Evolutionary conservation across 2,113 vertebrate species (phyloP), one percentile per base, ranked within the genome.

Genomic region (Gymnogyps californianus): DNA sequence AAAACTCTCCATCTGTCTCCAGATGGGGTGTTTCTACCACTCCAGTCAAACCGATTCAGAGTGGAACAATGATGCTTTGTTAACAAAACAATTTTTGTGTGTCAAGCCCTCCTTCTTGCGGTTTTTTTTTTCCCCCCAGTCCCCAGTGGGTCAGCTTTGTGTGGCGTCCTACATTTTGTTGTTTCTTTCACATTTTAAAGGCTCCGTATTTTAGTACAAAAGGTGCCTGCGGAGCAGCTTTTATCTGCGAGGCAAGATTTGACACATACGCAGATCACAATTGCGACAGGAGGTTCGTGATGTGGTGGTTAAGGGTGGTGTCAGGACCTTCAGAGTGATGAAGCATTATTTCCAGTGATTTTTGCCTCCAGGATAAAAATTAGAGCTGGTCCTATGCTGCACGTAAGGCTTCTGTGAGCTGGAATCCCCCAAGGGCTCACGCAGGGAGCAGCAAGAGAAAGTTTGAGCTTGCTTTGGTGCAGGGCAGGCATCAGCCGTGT

Each of bases 11-110:
- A 96, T 96, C 94, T 95, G 96, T 97, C 97, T 97, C 97, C 97
- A 97, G 95, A 96, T 96, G 93, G 97, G 97, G 96, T 97, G 95
- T 97, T 97, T 94, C 96, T 96, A 96, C 91, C 90, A 92, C 91
- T 94, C 93, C 92, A 95, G 90, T 95, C 95, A 93, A 95, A 96
- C 95, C 32, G 83, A 96, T 96, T 95, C 93, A 93, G 83, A 92
- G 77, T 77, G 93, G 94, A 94, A 96, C 93, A 96, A 95, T 92
- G 81, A 97, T 66, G 92, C 94, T 94, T 97, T 96, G 91, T 97
- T 97, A 96, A 97, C 96, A 96, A 96, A 97, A 97, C 93, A 94
- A 97, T 92, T 95, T 87, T 76, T 89, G 95, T 89, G 44, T 82
- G 90, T 79, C 83, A 71, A 83, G 83, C 84, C 92, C 85, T 96